These are phyloP conservation scores for Sinocyclocheilus anophthalmus DNA, from an alignment of 2,113 vertebrate genomes.

Conservation along the genomic window DNA sequence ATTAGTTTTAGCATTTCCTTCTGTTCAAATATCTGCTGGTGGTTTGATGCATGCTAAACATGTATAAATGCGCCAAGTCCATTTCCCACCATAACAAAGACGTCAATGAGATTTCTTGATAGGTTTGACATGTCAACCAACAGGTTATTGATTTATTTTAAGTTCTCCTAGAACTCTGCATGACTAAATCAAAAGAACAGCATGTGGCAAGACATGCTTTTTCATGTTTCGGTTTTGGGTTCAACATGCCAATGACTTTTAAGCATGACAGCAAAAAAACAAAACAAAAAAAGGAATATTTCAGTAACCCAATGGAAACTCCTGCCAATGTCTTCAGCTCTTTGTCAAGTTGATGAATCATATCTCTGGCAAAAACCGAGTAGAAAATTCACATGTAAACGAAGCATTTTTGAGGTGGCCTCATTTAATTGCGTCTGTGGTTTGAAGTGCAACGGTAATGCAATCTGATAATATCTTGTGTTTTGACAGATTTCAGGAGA, in stretches of 20 bases:
- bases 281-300: neutral
- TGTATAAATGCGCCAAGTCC: neutral
- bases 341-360: neutral
- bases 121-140: neutral
- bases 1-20: neutral
- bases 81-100: neutral
- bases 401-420: neutral
- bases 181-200: neutral
- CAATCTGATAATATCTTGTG: conserved; percentile 22
- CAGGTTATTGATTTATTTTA: conserved; percentile 18
- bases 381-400: too few species aligned
- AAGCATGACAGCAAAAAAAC: neutral
- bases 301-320: neutral
- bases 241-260: neutral
- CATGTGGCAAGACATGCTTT: neutral
- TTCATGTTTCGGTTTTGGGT: neutral
- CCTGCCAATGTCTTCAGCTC: neutral
- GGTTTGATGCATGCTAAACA: neutral
- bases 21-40: neutral
- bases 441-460: neutral
- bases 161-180: neutral
- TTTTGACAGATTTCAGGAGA: conserved; percentile 67
- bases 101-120: conserved; percentile 16
- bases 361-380: neutral
- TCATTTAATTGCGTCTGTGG: neutral